Evolutionary conservation across 2,888 invertebrate genomes (phyloP).

Genomic region (Dorcus parallelipipedus): DNA sequence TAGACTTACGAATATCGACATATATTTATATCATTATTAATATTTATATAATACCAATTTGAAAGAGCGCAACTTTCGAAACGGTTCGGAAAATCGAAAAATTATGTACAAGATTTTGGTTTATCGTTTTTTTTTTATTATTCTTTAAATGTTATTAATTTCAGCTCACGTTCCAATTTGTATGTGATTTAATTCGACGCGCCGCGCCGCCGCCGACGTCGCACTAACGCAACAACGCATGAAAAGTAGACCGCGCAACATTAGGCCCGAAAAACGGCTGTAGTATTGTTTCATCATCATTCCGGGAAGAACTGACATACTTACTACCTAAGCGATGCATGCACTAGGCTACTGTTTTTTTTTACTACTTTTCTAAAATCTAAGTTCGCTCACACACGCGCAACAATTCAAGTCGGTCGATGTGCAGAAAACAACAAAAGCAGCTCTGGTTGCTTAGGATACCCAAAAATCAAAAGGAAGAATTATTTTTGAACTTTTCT

Average conservation of each 20-base stretch:
- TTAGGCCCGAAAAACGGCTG: conserved; percentile 41
- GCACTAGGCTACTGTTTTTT: conserved; percentile 26
- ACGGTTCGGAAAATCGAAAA: conserved; percentile 12
- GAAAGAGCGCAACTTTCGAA: conserved; percentile 4
- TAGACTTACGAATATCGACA: conserved; percentile 46
- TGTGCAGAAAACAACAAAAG: conserved; percentile 32
- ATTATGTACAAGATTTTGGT: background rate
- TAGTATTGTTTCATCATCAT: conserved; percentile 4
- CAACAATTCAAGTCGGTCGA: conserved; percentile 45
- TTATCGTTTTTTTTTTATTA: background rate
- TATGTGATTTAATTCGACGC: too few relatives aligned
- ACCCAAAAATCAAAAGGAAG: background rate
- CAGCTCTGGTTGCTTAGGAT: conserved; percentile 12
- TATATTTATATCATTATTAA: conserved; percentile 28
- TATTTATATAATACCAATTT: conserved; percentile 33
- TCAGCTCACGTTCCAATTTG: conserved; percentile 25
- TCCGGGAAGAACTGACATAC: conserved; percentile 35
- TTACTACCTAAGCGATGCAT: conserved; percentile 32
- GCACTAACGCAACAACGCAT: conserved; percentile 13
- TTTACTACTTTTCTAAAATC: conserved; percentile 21
- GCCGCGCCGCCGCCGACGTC: too few relatives aligned
- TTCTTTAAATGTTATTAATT: conserved; percentile 1
- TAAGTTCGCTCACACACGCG: conserved; percentile 40
- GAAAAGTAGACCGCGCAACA: conserved; percentile 31
- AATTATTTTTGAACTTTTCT: background rate